Evolutionary conservation across 2,797 vertebrate genomes (phyloP), one percentile per base, ranked within the genome.

Genomic region (Parambassis ranga): DNA sequence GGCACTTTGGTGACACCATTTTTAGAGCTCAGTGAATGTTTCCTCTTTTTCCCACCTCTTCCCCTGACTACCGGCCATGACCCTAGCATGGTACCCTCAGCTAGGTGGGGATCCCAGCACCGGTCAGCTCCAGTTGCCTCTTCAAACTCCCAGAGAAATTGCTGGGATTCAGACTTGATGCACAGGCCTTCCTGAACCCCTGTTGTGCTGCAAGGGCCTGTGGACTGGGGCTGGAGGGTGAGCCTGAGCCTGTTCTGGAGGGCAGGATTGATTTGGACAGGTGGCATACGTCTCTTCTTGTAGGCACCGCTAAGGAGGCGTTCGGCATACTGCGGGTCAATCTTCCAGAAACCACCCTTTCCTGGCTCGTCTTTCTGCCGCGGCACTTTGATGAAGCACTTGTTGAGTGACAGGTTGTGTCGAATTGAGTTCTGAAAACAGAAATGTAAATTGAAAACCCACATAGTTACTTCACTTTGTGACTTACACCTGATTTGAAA

Each of bases 331-430:
- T 94, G 94, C 0, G 97, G 97, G 79, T 98, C 96, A 0, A 99
- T 96, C 87, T 94, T 96, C 97, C 97, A 99, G 91, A 98, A 99
- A 0, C 97, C 97, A 0, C 97, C 97, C 65, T 98, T 98, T 13
- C 97, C 97, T 0, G 97, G 96, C 73, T 99, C 96, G 0, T 96
- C 95, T 50, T 98, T 99, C 91, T 96, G 94, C 14, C 96, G 92
- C 0, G 97, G 97, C 19, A 99, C 96, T 81, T 98, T 99, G 89
- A 98, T 96, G 87, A 99, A 99, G 86, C 96, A 98, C 82, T 99
- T 98, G 88, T 99, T 98, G 79, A 98, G 87, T 0, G 97, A 98
- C 62, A 98, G 93, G 82, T 98, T 98, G 93, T 98, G 96, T 48
- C 97, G 92, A 84, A 98, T 98, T 33, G 96, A 98, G 68, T 98